Base-by-base conservation (phyloP, 2,113 vertebrate genomes). In the Paramormyrops kingsleyae region DNA sequence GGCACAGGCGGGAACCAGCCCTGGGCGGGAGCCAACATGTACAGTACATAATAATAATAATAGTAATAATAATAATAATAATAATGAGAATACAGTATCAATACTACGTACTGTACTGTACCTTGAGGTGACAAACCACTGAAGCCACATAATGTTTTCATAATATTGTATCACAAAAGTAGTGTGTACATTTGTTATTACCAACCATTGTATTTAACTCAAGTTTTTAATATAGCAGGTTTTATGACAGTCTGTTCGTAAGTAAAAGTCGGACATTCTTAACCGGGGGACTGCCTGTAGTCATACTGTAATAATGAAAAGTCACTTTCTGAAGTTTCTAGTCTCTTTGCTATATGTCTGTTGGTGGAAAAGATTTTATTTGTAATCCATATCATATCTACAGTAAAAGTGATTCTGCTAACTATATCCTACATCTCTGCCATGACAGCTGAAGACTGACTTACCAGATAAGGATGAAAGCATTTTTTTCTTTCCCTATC, bases 381-480 rank as follows among this genome's bases (percentile, higher is more conserved):
- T 93, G 27, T 93, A 94, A 93, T 91, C 93, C 92, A 89, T 77
- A 90, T 89, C 52, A 92, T 91, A 90, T 89, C 91, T 94, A 92
- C 90, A 91, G 91, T 74, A 90, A 70, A 56, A 35, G 83, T 89
- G 62, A 42, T 89, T 52, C 74, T 90, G 70, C 88, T 56, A 90
- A 90, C 59, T 66, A 59, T 80, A 87, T 46, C 62, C 85, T 91
- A 21, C 90, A 87, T 90, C 39, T 91, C 80, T 89, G 89, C 90
- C 35, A 89, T 88, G 86, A 74, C 89, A 92, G 89, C 84, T 87
- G 84, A 87, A 88, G 47, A 31, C 89, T 90, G 90, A 83, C 80
- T 89, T 74, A 50, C 74, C 35, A 83, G 83, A 93, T 92, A 92
- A 92, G 90, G 89, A 89, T 31, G 88, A 88, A 88, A 88, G 88